Evolutionary conservation across 2,888 invertebrate genomes (phyloP).

Genomic region (Strigamia maritima): DNA sequence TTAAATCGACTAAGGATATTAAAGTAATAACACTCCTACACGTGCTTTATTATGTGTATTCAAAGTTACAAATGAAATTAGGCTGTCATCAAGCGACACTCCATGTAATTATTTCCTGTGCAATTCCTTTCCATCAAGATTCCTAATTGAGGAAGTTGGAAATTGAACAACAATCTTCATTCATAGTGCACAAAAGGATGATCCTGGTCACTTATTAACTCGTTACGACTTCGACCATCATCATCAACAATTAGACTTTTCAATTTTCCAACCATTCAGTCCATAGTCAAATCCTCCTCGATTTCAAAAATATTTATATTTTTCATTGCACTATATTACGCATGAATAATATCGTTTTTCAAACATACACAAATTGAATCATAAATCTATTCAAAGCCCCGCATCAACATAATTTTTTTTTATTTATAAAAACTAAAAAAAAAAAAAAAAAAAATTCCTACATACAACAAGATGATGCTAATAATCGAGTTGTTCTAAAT

Average conservation of each 20-base stretch:
- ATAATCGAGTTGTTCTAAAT: neutral
- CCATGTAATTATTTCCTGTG: conserved; percentile 29
- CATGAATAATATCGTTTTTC: neutral
- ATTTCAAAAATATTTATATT: no score
- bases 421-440: neutral
- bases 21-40: neutral
- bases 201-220: conserved; percentile 24
- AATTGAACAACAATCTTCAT: conserved; percentile 24
- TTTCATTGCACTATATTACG: no score
- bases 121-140: conserved; percentile 29
- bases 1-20: no score
- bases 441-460: neutral
- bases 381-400: neutral
- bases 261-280: neutral
- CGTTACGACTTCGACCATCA: neutral
- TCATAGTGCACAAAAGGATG: conserved; percentile 16
- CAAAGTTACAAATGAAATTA: conserved; percentile 24
- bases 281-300: neutral
- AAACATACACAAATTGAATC: conserved; percentile 1
- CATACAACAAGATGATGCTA: no score
- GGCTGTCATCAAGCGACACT: conserved; percentile 23
- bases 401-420: neutral
- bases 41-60: conserved; percentile 1
- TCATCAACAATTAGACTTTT: neutral
- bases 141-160: conserved; percentile 29